phyloP scores from a whole-genome alignment of 2,113 vertebrate species.

The Cairina moschata region DNA sequence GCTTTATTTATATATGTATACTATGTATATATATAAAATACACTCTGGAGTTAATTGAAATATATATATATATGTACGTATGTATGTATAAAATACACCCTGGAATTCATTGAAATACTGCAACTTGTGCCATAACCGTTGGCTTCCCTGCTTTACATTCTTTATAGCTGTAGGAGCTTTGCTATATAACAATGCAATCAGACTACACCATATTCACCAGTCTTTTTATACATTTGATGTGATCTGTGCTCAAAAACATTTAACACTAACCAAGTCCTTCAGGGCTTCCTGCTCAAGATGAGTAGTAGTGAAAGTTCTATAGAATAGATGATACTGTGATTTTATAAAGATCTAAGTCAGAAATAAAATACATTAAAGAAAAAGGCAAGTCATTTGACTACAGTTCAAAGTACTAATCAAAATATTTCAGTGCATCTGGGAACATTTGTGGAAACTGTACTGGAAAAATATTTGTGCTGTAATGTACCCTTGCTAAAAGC shows the following conservation, averaged over 20 bases:
- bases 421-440: slow-evolving; percentile 51
- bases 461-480: slow-evolving; percentile 66
- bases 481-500: slow-evolving; percentile 56
- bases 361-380: slow-evolving; percentile 26
- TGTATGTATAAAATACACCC: not conserved
- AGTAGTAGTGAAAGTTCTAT: not conserved
- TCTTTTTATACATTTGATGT: not conserved
- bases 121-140: not conserved
- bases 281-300: slow-evolving; percentile 7
- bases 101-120: not conserved
- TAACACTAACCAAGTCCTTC: slow-evolving; percentile 1
- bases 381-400: slow-evolving; percentile 38
- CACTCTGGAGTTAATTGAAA: no score
- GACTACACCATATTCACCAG: not conserved
- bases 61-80: not conserved
- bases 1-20: not conserved
- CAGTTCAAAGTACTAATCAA: slow-evolving; percentile 66
- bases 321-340: slow-evolving; percentile 21
- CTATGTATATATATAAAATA: not conserved
- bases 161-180: not conserved
- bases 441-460: slow-evolving; percentile 48
- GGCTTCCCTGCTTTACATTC: not conserved
- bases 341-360: slow-evolving; percentile 35
- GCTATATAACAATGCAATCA: not conserved
- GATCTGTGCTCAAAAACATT: slow-evolving; percentile 16